Percentiles rank a stretch among this genome's conserved stretches.
These are phyloP conservation scores for Sebastes taczanowskii DNA, from an alignment of 2,797 vertebrate genomes.

Conservation along the genomic window DNA sequence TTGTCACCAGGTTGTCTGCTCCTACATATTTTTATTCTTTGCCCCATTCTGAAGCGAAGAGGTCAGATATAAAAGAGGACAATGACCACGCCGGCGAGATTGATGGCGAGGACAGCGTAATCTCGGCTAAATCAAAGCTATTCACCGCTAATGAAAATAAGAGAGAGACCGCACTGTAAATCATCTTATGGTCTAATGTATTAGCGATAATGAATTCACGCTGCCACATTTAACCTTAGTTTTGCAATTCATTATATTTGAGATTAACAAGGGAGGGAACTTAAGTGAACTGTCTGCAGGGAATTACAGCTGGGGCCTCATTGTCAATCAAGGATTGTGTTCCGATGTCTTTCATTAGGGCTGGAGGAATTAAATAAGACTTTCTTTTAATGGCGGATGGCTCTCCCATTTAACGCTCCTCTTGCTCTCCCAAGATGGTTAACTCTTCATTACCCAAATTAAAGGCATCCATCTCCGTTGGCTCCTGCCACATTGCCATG, in stretches of 20 bases:
- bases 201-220: slow-evolving; percentile 88
- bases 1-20: slow-evolving; percentile 63
- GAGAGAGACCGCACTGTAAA: slow-evolving; percentile 82
- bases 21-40: slow-evolving; percentile 74
- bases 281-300: slow-evolving; percentile 84
- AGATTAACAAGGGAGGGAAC: slow-evolving; percentile 87
- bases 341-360: slow-evolving; percentile 84
- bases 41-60: slow-evolving; percentile 67
- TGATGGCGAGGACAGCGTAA: slow-evolving; percentile 73
- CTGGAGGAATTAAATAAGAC: slow-evolving; percentile 85
- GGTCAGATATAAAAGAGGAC: slow-evolving; percentile 79
- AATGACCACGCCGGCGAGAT: slow-evolving; percentile 77
- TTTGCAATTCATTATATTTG: slow-evolving; percentile 88
- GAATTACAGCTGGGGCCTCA: slow-evolving; percentile 80
- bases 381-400: slow-evolving; percentile 76
- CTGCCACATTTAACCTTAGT: slow-evolving; percentile 88
- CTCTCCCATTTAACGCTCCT: slow-evolving; percentile 78
- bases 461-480: slow-evolving; percentile 86
- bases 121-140: slow-evolving; percentile 82
- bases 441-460: slow-evolving; percentile 89
- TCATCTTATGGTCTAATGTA: slow-evolving; percentile 86
- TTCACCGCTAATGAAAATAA: slow-evolving; percentile 83
- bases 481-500: slow-evolving; percentile 81
- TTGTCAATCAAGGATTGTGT: slow-evolving; percentile 87
- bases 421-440: slow-evolving; percentile 84